phyloP scores from a whole-genome alignment of 2,113 vertebrate genomes.

The Tyrannus savana region DNA sequence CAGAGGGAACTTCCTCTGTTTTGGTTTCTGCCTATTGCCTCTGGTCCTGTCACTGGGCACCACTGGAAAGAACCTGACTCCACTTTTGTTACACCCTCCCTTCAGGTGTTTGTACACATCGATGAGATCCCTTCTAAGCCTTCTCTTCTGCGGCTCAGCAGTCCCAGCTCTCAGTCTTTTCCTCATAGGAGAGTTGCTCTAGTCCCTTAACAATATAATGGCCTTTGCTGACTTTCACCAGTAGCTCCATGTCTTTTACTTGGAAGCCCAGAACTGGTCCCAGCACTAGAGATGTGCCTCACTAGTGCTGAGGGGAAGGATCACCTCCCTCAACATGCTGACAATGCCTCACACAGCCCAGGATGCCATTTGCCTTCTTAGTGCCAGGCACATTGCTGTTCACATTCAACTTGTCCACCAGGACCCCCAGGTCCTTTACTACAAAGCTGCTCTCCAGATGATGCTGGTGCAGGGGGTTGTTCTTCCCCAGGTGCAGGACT shows the following conservation, averaged over 20 bases:
- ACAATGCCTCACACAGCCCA: background rate
- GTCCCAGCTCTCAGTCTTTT: background rate
- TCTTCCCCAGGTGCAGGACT: background rate
- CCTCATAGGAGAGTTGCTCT: background rate
- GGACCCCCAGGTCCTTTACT: background rate
- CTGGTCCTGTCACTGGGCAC: background rate
- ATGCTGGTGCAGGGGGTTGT: rapidly evolving
- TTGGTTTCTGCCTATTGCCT: background rate
- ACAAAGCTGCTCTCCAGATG: background rate
- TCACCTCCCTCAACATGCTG: background rate
- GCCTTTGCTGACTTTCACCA: background rate
- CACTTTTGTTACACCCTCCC: background rate
- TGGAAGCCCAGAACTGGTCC: background rate
- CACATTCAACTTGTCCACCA: background rate
- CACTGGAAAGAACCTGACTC: background rate
- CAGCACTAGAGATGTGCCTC: background rate
- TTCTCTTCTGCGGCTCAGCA: background rate
- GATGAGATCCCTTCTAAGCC: background rate
- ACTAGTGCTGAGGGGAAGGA: background rate
- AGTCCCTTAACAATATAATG: background rate
- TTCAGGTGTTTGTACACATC: background rate
- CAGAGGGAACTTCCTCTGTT: background rate
- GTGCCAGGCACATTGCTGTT: background rate
- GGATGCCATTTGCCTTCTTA: background rate
- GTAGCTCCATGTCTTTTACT: background rate